Base-by-base conservation (phyloP, 2,888 invertebrate species). In the Acrocera orbiculus region DNA sequence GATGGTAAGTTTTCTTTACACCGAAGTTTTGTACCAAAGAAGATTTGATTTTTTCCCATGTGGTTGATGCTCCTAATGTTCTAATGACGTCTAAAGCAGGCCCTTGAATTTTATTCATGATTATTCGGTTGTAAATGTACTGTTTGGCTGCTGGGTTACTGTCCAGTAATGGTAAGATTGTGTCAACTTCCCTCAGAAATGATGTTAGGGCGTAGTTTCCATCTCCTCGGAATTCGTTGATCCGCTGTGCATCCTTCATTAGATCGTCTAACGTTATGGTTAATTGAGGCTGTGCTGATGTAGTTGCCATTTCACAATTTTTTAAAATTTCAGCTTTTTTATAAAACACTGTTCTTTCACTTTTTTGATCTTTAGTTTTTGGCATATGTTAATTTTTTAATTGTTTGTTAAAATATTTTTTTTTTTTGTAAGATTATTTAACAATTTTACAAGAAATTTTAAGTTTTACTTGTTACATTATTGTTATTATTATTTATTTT, bases 31-130 rank as follows among this genome's bases (percentile, higher is more conserved):
- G 17, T 11, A 40, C 24, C 9, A 40, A 19, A 16, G 30, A 23
- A 4, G 11, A 6, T 32, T 37, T 42, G 3, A 40, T 36, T 19
- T 39, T 32, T 19, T 29, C 28, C 38, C 40, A 42, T 15, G 25
- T 34, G 22, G 35, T 35, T 10, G 31, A 30, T 27, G 38, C 19
- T 27, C 34, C 37, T 30, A 41, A 29, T 4, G 34, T 43, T 33
- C 36, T 34, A 7, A 40, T 20, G 20, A 42, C 36, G 28, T 44
- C 33, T 25, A 42, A 37, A 25, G 41, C 42, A 35, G 28, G 29
- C 26, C 39, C n/a, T n/a, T n/a, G n/a, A n/a, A n/a, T n/a, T n/a
- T 41, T 39, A 28, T 40, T 40, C 23, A 41, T 32, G 15, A 42
- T 42, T 24, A 42, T 27, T 34, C 39, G 35, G 19, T 36, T 36